phyloP scores from a whole-genome alignment of 2,797 vertebrate species.

The Melanotaenia pygmaea region DNA sequence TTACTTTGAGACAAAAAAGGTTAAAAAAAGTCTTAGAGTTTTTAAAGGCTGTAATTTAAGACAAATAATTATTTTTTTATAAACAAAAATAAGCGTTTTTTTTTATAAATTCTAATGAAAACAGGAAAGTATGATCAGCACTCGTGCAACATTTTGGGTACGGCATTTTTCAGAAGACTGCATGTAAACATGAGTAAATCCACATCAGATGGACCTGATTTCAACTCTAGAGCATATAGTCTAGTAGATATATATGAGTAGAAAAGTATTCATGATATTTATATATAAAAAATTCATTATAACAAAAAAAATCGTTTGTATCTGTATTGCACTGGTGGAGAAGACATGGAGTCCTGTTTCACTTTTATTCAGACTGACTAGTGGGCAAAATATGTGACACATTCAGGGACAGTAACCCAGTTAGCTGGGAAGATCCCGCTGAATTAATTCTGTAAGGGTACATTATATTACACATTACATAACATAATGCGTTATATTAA shows the following conservation, averaged over 20 bases:
- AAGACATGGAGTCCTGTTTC: background rate
- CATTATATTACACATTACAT: background rate
- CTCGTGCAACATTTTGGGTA: background rate
- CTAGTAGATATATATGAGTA: too few relatives aligned
- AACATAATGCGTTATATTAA: background rate
- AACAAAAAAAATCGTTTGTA: too few relatives aligned
- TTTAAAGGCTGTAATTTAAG: background rate
- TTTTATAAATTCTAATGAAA: background rate
- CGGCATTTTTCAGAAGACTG: background rate
- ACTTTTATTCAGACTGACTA: conserved; percentile 8
- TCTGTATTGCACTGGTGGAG: too few relatives aligned
- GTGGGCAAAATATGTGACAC: conserved; percentile 2
- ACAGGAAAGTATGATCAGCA: background rate
- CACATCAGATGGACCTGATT: too few relatives aligned
- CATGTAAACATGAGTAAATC: too few relatives aligned
- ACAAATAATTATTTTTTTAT: background rate
- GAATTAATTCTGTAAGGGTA: conserved; percentile 2
- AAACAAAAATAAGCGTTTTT: background rate
- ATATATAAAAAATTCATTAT: too few relatives aligned
- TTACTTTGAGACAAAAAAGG: too few relatives aligned
- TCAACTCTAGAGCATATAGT: too few relatives aligned
- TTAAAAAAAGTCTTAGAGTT: background rate
- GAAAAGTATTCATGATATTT: too few relatives aligned
- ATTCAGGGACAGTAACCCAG: conserved; percentile 11
- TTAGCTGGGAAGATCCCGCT: background rate